A percentile compares a stretch with the other conserved stretches of the same genome.
Conservation (phyloP, 2,113 vertebrate species). For the Microcebus murinus region DNA sequence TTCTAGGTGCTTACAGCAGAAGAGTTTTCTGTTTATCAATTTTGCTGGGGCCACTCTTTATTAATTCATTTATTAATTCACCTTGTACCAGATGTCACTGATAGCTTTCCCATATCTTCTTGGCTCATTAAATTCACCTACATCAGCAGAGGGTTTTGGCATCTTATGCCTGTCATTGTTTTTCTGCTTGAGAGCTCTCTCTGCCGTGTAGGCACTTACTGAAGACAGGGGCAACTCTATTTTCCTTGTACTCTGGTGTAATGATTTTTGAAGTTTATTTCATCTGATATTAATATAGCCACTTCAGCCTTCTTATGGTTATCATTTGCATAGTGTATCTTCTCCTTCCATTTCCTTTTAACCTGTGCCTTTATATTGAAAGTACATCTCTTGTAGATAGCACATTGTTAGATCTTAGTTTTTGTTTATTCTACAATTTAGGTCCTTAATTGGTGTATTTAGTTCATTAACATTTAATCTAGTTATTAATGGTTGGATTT, state of each 20-base stretch:
- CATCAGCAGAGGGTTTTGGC: not conserved
- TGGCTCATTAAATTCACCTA: not conserved
- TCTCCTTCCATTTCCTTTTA: not conserved
- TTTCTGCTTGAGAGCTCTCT: not conserved
- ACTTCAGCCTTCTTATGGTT: not conserved
- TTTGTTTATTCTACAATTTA: not conserved
- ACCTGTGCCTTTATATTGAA: not conserved
- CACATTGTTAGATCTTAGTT: not conserved
- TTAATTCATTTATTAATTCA: not conserved
- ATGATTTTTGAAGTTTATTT: not conserved
- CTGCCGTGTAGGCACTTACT: not conserved
- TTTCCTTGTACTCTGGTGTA: not conserved
- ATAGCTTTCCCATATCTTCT: not conserved
- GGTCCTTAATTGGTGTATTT: not conserved
- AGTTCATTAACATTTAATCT: not conserved
- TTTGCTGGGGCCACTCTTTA: not conserved
- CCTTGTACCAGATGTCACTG: not conserved
- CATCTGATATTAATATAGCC: not conserved
- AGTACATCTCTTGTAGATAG: not conserved
- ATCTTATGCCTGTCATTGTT: not conserved
- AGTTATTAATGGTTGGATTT: not conserved
- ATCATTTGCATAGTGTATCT: not conserved
- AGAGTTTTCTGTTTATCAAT: not conserved
- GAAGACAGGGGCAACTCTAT: not conserved
- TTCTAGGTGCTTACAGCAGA: not conserved